Evolutionary conservation across 37 sponge, comb jelly and placozoan genomes (phyloP), one percentile per base, ranked within the genome.

Genomic region (Lycopodina hypogea): DNA sequence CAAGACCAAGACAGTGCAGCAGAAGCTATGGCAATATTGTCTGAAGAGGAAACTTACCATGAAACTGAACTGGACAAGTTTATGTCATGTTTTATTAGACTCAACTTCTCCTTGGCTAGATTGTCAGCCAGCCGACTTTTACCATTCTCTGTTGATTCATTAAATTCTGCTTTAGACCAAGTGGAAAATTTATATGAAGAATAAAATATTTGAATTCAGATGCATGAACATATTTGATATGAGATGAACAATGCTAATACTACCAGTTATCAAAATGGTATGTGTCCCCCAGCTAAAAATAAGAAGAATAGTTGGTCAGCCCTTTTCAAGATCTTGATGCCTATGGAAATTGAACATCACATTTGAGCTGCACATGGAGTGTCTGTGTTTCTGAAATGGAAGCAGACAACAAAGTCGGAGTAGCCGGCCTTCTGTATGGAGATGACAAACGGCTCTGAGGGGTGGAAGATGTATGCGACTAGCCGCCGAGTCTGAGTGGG

Each of bases 401-500:
- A 87, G 69, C 77, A 86, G 24, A 96, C 93, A 37, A 87, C 70
- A 56, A 79, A 91, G 56, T 94, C 92, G 0, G 39, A 28, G 22
- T 40, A 51, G 73, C 74, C 81, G 28, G 75, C 76, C 59, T 90
- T 84, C 70, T 96, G 93, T 18, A 96, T 92, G 58, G 96, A 96
- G 35, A 96, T 85, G 59, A 88, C 69, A 78, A 96, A 96, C 14
- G 96, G 96, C 36, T 96, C 93, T 56, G 66, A 81, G 28, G 96
- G 96, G 56, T 96, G 96, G 81, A 93, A 96, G 56, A 92, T 96
- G 89, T 81, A 96, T 26, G 94, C 96, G 17, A 90, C 89, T 22
- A 96, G 81, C 21, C 84, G 58, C 37, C 93, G 74, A 22, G 88
- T 8, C 53, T 55, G 74, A 23, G 72, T 17, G 42, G 72, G 72